These are phyloP conservation scores for Anoncus sp. DNA, from an alignment of 2,888 invertebrate species.

Conservation along the genomic window DNA sequence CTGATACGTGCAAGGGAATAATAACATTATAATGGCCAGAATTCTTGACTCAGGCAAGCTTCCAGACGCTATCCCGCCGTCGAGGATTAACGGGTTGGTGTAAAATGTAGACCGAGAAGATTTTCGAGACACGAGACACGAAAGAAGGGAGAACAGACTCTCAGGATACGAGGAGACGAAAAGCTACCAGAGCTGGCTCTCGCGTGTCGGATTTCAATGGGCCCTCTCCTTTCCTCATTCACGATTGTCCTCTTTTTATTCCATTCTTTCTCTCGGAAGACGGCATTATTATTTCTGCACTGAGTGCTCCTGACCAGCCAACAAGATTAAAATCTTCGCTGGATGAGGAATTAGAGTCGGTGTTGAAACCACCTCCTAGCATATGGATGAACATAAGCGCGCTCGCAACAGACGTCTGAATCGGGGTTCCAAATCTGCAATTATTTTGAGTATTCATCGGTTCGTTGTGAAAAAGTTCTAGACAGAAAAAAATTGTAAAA, in stretches of 20 bases:
- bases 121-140: slow-evolving; percentile 26
- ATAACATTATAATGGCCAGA: slow-evolving; percentile 10
- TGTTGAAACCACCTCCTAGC: background rate
- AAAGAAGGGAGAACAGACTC: slow-evolving; percentile 8
- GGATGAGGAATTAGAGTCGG: slow-evolving; percentile 21
- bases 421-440: background rate
- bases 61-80: slow-evolving; percentile 3
- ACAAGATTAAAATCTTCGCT: slow-evolving; percentile 4
- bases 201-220: slow-evolving; percentile 62
- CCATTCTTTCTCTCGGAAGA: slow-evolving; percentile 27
- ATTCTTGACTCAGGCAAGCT: slow-evolving; percentile 33
- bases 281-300: slow-evolving; percentile 51
- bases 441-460: background rate
- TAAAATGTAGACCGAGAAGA: slow-evolving; percentile 11
- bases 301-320: slow-evolving; percentile 10
- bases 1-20: slow-evolving; percentile 14
- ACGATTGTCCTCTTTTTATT: slow-evolving; percentile 11
- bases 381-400: slow-evolving; percentile 1
- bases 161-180: slow-evolving; percentile 41
- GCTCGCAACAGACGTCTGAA: slow-evolving; percentile 9
- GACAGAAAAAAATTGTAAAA: no score
- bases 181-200: slow-evolving; percentile 41
- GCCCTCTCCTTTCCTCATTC: slow-evolving; percentile 2
- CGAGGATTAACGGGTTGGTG: slow-evolving; percentile 40
- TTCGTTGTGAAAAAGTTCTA: background rate